phyloP scores from a whole-genome alignment of 2,888 invertebrate species.

The Nysson spinosus region DNA sequence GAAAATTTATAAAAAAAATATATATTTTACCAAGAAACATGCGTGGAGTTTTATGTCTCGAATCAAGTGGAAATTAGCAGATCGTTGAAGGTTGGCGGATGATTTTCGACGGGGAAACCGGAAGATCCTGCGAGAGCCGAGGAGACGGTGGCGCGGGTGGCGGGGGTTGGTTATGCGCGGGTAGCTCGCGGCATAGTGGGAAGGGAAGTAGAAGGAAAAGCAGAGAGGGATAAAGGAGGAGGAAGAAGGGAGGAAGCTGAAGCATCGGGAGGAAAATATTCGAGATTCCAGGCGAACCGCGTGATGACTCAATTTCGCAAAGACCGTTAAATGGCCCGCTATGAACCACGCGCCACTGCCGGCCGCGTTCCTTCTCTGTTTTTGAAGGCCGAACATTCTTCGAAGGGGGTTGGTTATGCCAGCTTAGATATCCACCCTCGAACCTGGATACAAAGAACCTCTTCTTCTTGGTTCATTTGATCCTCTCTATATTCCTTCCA shows the following conservation, averaged over 20 bases:
- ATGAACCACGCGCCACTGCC: conserved; percentile 67
- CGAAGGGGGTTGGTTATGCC: conserved; percentile 47
- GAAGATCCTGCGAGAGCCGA: conserved; percentile 13
- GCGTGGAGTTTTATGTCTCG: no score
- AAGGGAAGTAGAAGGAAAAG: conserved; percentile 10
- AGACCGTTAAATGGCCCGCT: conserved; percentile 76
- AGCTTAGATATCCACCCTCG: conserved; percentile 30
- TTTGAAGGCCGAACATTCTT: conserved; percentile 76
- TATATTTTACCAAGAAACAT: no score
- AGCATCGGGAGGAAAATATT: conserved; percentile 80
- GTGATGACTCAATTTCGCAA: conserved; percentile 77
- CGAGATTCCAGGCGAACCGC: conserved; percentile 77
- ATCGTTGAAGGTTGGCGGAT: conserved; percentile 3
- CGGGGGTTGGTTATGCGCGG: conserved; percentile 4
- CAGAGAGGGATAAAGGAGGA: conserved; percentile 1
- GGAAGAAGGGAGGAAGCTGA: conserved; percentile 32
- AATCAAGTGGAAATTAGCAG: conserved; percentile 4
- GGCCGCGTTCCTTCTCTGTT: conserved; percentile 70
- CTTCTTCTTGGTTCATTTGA: conserved; percentile 35
- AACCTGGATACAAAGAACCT: conserved; percentile 40
- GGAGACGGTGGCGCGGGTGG: no score
- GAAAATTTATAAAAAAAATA: no score
- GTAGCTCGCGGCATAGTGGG: conserved; percentile 11
- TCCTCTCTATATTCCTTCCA: not conserved
- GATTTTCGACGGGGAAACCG: conserved; percentile 5